Conservation (phyloP, 2,888 invertebrate species). For the Eilema caniola region DNA sequence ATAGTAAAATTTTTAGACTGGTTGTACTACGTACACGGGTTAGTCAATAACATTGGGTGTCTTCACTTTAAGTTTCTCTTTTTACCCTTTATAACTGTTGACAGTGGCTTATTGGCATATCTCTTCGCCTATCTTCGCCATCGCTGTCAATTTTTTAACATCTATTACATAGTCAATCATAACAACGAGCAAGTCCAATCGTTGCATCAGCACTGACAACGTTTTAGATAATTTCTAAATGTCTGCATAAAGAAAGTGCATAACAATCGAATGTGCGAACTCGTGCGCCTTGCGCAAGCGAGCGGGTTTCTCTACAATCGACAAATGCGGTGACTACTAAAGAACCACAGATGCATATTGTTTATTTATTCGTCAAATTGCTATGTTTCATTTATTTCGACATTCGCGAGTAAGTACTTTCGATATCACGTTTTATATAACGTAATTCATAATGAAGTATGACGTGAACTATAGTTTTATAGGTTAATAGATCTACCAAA, state of each 20-base stretch:
- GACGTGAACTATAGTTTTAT: background rate
- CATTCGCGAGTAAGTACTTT: constrained; percentile 11
- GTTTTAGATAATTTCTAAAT: constrained; percentile 18
- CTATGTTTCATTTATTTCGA: constrained; percentile 25
- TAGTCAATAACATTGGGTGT: background rate
- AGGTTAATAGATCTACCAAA: background rate
- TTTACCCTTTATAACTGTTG: background rate
- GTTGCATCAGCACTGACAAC: background rate
- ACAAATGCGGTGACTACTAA: constrained; percentile 25
- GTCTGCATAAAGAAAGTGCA: constrained; percentile 49
- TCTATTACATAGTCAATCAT: background rate
- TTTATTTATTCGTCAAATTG: constrained; percentile 33
- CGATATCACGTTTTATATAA: constrained; percentile 16
- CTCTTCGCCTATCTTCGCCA: background rate
- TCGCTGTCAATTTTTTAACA: background rate
- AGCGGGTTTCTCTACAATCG: constrained; percentile 41
- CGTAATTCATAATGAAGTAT: background rate
- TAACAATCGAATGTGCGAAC: constrained; percentile 34
- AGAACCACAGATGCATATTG: constrained; percentile 29
- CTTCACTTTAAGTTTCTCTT: background rate
- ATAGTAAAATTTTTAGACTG: background rate
- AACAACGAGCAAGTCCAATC: background rate
- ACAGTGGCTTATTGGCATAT: background rate
- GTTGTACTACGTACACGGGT: too few species aligned
- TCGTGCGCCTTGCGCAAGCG: constrained; percentile 44